Evolutionary conservation across 2,113 vertebrate genomes (phyloP), one percentile per base, ranked within the genome.

Genomic region (Archilochus colubris): DNA sequence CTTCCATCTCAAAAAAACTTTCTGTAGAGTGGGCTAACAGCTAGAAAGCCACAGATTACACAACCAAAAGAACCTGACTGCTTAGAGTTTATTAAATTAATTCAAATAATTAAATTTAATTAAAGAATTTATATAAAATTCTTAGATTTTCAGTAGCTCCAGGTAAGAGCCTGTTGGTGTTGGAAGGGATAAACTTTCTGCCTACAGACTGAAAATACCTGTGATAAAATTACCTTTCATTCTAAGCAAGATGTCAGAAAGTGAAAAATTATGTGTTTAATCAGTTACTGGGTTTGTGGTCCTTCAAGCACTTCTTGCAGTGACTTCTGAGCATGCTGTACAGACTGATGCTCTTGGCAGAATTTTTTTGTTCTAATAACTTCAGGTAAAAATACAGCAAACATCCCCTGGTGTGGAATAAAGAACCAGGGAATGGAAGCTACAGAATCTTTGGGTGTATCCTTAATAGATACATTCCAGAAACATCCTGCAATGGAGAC

Each of bases 321-420:
- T 98, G 94, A 67, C 96, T 67, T 98, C 98, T 17, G 98, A 99
- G 94, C 98, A 98, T 40, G 95, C 98, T 5, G 28, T 98, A 14
- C 40, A 40, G 40, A 40, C 40, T 12, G 10, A 40, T 12, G 40
- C 11, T 40, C 40, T 40, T 40, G 40, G 40, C 40, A 40, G 40
- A 40, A 40, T 40, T 40, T 40, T 40, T 40, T 40, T 40, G 40
- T 40, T 40, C 40, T 40, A 40, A 40, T 40, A 40, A 9, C 40
- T 40, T 40, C 12, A 40, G 40, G 40, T 40, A 40, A 40, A 40
- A 40, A 40, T 40, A 10, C 11, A 40, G 40, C 40, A 40, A 40
- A 40, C 40, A 40, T 40, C 11, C 40, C 11, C 11, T 40, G 40
- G 11, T 40, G 40, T 40, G 40, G 12, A 40, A 40, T 40, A 40